Base-by-base conservation (phyloP, 2,797 vertebrate genomes). In the Oreochromis grahami region DNA sequence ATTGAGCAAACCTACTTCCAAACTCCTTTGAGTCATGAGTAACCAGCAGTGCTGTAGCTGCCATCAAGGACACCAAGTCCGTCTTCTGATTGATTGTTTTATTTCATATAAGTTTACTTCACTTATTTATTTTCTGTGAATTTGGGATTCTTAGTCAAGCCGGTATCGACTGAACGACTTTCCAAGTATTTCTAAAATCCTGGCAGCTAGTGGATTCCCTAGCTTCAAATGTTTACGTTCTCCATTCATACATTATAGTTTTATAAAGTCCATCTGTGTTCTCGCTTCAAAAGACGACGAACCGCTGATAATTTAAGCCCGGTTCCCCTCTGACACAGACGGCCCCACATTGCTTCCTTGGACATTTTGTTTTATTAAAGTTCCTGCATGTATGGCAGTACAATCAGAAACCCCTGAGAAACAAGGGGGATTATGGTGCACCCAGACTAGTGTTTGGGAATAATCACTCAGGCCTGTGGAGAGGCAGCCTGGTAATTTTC, bases 391-490 rank as follows among this genome's bases (percentile, higher is more conserved):
- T 89, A 83, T 87, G 87, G 77, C 58, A 79, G 87, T 90, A 86
- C 91, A 92, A 91, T 93, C 92, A 87, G 77, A 34, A 45, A 85
- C 86, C 88, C 84, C 85, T 81, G 86, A 86, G 91, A 95, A 94
- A 94, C 92, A 90, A 85, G 32, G 82, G 86, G 93, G 92, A 95
- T 95, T 94, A 92, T 80, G 72, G 91, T 84, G 80, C 82, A 89
- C 89, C 86, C 85, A 63, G 83, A 87, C 86, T 88, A n/a, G 86
- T 92, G 87, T 93, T 84, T 92, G 87, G 93, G 90, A 94, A 94
- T 93, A 95, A 94, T 95, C 93, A 96, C 89, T 86, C 82, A 70
- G 82, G 87, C 90, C 90, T 88, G 93, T 91, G 88, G 91, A 91
- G 91, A 93, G 88, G 84, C 91, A 79, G 92, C 83, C 86, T 85